Conservation (phyloP, 2,113 vertebrate species). For the Crotalus viridis region DNA sequence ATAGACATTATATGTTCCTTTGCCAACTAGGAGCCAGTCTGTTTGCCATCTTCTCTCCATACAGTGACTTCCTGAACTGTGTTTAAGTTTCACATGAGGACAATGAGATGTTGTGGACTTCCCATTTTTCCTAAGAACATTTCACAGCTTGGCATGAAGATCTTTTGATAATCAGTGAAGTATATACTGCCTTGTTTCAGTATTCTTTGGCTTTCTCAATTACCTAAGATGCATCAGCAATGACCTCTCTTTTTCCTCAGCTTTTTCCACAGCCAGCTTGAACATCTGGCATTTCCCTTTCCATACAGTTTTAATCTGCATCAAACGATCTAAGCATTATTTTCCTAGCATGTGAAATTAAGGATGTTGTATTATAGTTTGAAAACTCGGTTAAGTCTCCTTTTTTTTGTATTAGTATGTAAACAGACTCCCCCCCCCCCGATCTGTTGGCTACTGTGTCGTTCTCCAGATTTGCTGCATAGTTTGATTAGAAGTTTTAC, state of each 20-base stretch:
- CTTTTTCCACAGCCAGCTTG: background rate
- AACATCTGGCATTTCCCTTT: background rate
- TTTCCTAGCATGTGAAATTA: background rate
- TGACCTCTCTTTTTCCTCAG: background rate
- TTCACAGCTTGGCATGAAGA: background rate
- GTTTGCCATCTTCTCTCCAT: background rate
- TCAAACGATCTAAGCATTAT: background rate
- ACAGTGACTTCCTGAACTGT: background rate
- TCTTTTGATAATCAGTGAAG: background rate
- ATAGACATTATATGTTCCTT: background rate
- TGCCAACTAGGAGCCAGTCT: background rate
- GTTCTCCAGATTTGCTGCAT: background rate
- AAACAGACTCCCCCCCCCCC: background rate
- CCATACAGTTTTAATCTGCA: background rate
- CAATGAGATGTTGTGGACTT: background rate
- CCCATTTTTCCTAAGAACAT: background rate
- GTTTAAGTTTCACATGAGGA: background rate
- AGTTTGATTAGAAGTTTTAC: background rate
- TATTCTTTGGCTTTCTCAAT: background rate
- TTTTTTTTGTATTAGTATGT: background rate
- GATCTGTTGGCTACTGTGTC: background rate
- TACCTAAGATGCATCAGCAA: background rate
- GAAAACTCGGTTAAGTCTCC: background rate
- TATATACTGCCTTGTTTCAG: background rate
- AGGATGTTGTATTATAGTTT: background rate